These are phyloP conservation scores for Muscicapa striata DNA, from an alignment of 2,797 vertebrate species.

Conservation along the genomic window DNA sequence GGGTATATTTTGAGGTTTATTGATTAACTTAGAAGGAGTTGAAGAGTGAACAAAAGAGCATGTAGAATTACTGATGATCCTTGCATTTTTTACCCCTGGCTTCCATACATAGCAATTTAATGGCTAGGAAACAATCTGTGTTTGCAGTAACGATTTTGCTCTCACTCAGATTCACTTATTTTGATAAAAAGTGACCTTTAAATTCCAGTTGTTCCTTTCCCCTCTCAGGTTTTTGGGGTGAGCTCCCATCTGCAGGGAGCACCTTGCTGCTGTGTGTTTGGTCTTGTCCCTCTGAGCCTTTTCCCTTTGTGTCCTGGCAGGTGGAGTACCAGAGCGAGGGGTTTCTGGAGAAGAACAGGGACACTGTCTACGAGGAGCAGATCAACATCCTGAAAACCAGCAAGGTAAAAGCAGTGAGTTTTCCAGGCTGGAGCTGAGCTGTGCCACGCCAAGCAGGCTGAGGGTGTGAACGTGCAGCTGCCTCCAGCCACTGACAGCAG, in stretches of 20 bases:
- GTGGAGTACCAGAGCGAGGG: slow-evolving; percentile 94
- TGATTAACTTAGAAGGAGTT: neutral
- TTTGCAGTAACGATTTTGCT: neutral
- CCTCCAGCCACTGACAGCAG: neutral
- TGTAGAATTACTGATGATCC: neutral
- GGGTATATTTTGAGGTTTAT: neutral
- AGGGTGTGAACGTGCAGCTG: neutral
- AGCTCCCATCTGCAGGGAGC: neutral
- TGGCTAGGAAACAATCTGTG: neutral
- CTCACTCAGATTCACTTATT: neutral
- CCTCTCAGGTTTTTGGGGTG: neutral
- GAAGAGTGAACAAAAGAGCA: neutral
- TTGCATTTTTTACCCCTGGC: neutral
- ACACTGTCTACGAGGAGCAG: slow-evolving; percentile 95
- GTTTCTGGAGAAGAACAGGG: slow-evolving; percentile 96
- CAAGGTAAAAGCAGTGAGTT: slow-evolving; percentile 78
- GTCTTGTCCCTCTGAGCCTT: neutral
- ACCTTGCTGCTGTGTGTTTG: neutral
- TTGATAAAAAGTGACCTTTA: neutral
- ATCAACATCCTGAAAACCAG: slow-evolving; percentile 97
- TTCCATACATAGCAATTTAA: neutral
- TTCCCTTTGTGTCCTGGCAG: slow-evolving; percentile 64
- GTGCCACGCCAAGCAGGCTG: accelerated
- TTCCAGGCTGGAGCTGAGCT: neutral
- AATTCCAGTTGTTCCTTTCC: neutral